Evolutionary conservation across 2,888 invertebrate genomes (phyloP), one percentile per base, ranked within the genome.

Genomic region (Ceraclea dissimilis): DNA sequence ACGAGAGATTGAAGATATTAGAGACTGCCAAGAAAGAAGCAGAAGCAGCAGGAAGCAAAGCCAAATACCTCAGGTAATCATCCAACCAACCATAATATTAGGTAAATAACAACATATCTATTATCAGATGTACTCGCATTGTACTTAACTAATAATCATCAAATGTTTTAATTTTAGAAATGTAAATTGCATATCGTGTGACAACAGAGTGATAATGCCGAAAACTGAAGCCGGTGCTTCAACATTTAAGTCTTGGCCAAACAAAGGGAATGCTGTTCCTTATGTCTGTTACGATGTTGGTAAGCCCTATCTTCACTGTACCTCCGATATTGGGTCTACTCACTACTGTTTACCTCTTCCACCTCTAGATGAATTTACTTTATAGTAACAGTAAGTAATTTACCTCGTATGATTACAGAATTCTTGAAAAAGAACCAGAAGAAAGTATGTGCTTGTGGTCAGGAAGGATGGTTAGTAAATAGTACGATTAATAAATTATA

Each of bases 141-240:
- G 16, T 39, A 16, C 16, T 16, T n/a, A 39, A 39, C 13, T 39
- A 8, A 39, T 16, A 39, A 39, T 39, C 13, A n/a, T 39, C 8
- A 8, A 5, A 4, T 8, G 39, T 13, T 39, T 39, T 39, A 39
- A 17, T 46, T 46, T 19, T 58, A 86, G 85, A 64, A 82, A 88
- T 63, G 79, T 89, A 16, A 84, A 86, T 63, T 90, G 89, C 66
- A 79, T 90, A 65, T 87, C 88, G 0, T 90, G 90, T 65, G 86
- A 89, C 64, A 85, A 85, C 33, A 80, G 84, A 21, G 88, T 84
- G 1, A 80, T 86, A 2, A 89, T 90, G 88, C 71, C 74, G 19
- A 80, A 77, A 67, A 78, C 83, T 16, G 75, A 81, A 39, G 16
- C 39, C 5, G 68, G 73, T 20, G 66, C 75, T 1, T 66, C 78